Conservation (phyloP, 1,140 invertebrate species). For the Anastrepha obliqua region DNA sequence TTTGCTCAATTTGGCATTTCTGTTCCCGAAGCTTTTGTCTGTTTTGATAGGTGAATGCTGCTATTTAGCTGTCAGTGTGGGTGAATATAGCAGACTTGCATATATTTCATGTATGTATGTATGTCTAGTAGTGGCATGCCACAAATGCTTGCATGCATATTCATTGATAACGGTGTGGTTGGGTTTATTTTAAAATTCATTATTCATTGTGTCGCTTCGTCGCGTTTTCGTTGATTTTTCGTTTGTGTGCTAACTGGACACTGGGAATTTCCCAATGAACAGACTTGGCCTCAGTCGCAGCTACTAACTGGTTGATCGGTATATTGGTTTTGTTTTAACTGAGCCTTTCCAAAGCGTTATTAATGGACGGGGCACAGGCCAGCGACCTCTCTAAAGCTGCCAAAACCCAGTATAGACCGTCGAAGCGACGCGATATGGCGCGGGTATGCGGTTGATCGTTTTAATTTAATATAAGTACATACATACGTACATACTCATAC, state of each 20-base stretch:
- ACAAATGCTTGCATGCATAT: slow-evolving; percentile 10
- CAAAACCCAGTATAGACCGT: neutral
- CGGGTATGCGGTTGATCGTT: neutral
- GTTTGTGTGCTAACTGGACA: slow-evolving; percentile 5
- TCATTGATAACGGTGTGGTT: neutral
- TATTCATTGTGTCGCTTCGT: slow-evolving; percentile 24
- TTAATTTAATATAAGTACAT: too few relatives aligned
- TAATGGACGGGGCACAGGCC: neutral
- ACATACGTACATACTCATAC: too few relatives aligned
- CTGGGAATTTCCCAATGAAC: neutral
- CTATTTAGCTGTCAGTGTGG: slow-evolving; percentile 4
- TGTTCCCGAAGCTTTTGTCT: neutral
- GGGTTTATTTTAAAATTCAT: slow-evolving; percentile 33
- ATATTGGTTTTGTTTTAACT: neutral
- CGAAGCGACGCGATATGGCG: neutral
- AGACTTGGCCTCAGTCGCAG: neutral
- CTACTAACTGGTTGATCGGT: neutral
- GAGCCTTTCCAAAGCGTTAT: neutral
- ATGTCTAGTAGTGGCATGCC: slow-evolving; percentile 1
- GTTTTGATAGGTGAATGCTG: neutral
- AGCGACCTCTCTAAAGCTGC: neutral
- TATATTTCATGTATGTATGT: neutral
- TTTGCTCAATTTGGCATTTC: slow-evolving; percentile 23
- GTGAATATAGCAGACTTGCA: neutral
- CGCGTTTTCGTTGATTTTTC: slow-evolving; percentile 36